Conservation (phyloP, 2,797 vertebrate genomes). For the Phylloscopus collybita region DNA sequence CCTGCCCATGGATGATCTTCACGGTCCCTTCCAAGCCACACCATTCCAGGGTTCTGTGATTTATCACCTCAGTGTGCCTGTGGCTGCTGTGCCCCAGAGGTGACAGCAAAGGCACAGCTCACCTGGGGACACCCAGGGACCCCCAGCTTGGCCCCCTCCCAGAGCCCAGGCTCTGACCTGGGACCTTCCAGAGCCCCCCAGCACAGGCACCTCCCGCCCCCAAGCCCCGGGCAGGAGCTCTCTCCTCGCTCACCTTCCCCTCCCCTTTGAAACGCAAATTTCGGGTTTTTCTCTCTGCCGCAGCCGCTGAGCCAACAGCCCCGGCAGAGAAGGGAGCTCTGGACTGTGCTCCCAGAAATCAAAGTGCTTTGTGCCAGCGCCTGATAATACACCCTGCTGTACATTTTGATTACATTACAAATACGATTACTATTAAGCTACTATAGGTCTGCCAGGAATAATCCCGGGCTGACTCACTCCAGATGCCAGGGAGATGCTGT, state of each 20-base stretch:
- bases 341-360: conserved; percentile 11
- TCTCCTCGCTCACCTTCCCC: neutral
- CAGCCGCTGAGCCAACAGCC: neutral
- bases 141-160: too few relatives aligned
- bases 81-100: neutral
- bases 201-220: accelerated
- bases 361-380: conserved; percentile 23
- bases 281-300: neutral
- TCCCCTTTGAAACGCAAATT: neutral
- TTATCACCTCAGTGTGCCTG: neutral
- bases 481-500: conserved; percentile 57
- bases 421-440: conserved; percentile 63
- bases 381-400: conserved; percentile 51
- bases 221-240: neutral
- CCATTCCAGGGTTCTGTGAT: neutral
- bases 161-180: neutral
- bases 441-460: conserved; percentile 55
- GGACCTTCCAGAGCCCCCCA: neutral
- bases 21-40: neutral
- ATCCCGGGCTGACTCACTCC: conserved; percentile 59
- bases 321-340: neutral
- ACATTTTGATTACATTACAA: conserved; percentile 64
- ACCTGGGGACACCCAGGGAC: neutral
- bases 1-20: neutral
- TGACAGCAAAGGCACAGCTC: neutral